Percentiles rank a stretch among this genome's conserved stretches.
Evolutionary conservation across 2,797 vertebrate species (phyloP).

Genomic region (Hydrolagus colliei): DNA sequence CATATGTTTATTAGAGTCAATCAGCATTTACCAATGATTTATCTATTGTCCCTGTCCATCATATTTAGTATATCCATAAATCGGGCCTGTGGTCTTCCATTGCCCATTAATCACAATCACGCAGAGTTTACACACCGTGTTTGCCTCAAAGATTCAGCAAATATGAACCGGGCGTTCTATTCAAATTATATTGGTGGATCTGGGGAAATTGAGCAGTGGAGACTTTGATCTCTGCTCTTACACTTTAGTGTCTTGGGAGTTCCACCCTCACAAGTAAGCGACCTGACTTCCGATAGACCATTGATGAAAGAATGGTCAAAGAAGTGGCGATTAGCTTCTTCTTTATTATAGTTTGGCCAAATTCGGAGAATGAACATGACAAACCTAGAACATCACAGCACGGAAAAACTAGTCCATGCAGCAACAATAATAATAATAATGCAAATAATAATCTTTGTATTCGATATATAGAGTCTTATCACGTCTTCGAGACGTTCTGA

Average conservation of each 20-base stretch:
- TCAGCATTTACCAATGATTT: slow-evolving; percentile 26
- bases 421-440: no score
- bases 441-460: no score
- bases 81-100: neutral
- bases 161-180: neutral
- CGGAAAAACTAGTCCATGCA: no score
- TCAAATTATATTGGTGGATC: neutral
- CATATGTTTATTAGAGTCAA: slow-evolving; percentile 29
- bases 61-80: slow-evolving; percentile 22
- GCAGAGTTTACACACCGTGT: neutral
- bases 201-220: neutral
- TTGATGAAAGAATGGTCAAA: neutral
- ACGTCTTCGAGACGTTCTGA: no score
- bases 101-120: neutral
- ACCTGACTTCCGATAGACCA: neutral
- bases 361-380: no score
- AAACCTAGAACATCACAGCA: no score
- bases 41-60: slow-evolving; percentile 22
- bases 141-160: neutral
- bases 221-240: neutral
- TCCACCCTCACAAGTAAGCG: no score
- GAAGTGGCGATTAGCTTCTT: no score
- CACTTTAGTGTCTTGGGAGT: neutral
- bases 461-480: no score
- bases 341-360: no score